Evolutionary conservation across 2,797 vertebrate species (phyloP), one percentile per base, ranked within the genome.

Genomic region (Cossypha caffra): DNA sequence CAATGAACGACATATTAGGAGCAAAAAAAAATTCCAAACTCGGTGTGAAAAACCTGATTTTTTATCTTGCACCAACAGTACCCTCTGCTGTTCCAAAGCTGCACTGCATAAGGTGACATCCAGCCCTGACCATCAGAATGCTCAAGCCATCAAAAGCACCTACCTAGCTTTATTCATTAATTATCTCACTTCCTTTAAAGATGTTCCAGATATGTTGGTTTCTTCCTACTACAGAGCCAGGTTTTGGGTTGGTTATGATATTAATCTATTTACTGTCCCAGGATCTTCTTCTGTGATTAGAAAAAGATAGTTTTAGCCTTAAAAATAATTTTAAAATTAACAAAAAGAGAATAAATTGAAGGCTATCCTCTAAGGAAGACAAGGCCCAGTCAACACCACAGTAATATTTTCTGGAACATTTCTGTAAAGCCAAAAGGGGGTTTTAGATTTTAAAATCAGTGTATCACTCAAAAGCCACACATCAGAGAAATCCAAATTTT

Each of bases 41-140:
- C 16, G 0, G 0, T 23, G 51, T 43, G 48, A 80, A 83, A 89
- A 66, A 28, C 7, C 1, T 51, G 1, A 2, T 15, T 45, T 79
- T 77, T 33, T 52, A 54, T 88, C 86, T 95, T 66, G 61, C 62
- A 82, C 19, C 96, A 96, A 96, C 74, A 96, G 88, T 91, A 95
- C 96, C 96, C 96, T 96, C 96, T 97, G 62, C 86, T 77, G 96
- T 82, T 55, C 66, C 11, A 77, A 72, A 69, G 63, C 57, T 54
- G 93, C 84, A 94, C 24, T 94, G 87, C 96, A 59, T 1, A 64
- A 72, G 29, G 31, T 16, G 42, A 94, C 66, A 40, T 40, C 38
- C 64, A 61, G 64, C 57, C 29, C 59, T 31, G 71, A 78, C 59
- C 25, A 28, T 9, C 4, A 1, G 17, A 73, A n/a, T 5, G 38